Evolutionary conservation across 37 sponge, comb jelly and placozoan genomes (phyloP).

Genomic region (Ianthella basta): DNA sequence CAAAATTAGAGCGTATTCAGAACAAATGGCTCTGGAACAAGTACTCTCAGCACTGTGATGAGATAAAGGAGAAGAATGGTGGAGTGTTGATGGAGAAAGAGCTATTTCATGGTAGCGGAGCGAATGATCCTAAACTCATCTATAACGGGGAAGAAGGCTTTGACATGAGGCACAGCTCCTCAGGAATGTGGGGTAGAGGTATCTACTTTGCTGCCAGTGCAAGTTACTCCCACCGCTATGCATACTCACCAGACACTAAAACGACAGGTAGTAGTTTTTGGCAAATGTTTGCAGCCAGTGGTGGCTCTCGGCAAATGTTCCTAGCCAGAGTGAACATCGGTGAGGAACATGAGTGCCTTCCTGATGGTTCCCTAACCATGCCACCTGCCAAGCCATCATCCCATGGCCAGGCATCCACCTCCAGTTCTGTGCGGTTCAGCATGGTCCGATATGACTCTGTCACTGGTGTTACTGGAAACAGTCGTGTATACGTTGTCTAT

Average conservation of each 20-base stretch:
- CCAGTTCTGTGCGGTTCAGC: slow-evolving; percentile 4
- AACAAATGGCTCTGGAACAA: slow-evolving; percentile 40
- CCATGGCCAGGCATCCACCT: too few relatives aligned
- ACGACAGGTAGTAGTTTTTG: not conserved
- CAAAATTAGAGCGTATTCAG: slow-evolving; percentile 16
- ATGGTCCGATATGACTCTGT: slow-evolving; percentile 54
- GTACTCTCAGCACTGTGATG: slow-evolving; percentile 22
- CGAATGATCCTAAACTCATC: slow-evolving; percentile 5
- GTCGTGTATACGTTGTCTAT: slow-evolving; percentile 50
- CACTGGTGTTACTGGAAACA: slow-evolving; percentile 27
- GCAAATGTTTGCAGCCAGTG: not conserved
- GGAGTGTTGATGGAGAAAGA: not conserved
- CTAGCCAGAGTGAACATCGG: slow-evolving; percentile 50
- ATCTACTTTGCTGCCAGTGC: slow-evolving; percentile 53
- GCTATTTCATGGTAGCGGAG: slow-evolving; percentile 39
- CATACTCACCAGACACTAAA: not conserved
- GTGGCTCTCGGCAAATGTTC: slow-evolving; percentile 42
- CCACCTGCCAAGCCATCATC: slow-evolving; percentile 53
- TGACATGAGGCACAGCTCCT: slow-evolving; percentile 31
- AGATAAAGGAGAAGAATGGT: slow-evolving; percentile 23
- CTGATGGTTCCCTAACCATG: slow-evolving; percentile 40
- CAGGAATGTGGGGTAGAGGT: slow-evolving; percentile 38
- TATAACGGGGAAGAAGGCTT: slow-evolving; percentile 42
- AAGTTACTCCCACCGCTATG: slow-evolving; percentile 28
- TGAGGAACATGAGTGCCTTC: slow-evolving; percentile 26